Base-by-base conservation (phyloP, 2,113 vertebrate species). In the Anguilla japonica region DNA sequence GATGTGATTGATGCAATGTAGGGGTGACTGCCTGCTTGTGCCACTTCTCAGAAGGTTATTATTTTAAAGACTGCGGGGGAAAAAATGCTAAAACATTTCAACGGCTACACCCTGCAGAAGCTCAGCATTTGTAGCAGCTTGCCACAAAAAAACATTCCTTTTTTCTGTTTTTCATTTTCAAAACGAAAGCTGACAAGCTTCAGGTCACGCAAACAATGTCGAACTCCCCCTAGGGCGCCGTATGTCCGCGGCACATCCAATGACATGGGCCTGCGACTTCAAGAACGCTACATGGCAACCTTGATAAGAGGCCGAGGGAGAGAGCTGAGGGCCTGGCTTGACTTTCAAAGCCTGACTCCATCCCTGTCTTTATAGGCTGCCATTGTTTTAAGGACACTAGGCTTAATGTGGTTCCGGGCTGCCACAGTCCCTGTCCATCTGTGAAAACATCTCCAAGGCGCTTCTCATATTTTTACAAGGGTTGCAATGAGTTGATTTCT, bases 61-160 rank as follows among this genome's bases (percentile, higher is more conserved):
- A 83, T 87, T 84, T 87, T n/a, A 63, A 79, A 84, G 75, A 43
- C 82, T 86, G 80, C 84, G 89, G 89, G 90, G 87, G 78, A 81
- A 82, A 81, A 89, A 89, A 91, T 89, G 84, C 91, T 91, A 92
- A 91, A 84, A 85, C 6, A 67, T 89, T 89, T 91, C 87, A 90
- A 63, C 87, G 20, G 88, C 80, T 82, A 84, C 85, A 83, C 83
- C 60, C 80, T 79, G 18, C 6, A 16, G 71, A 26, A 14, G 41
- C 16, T 11, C 79, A 79, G 46, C 8, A 71, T 82, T 75, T 41
- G 34, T 18, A 14, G n/a, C 57, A 43, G 20, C 50, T 80, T 67
- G 71, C 46, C 84, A 29, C 13, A 26, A 40, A 79, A 67, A 67
- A 67, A 60, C 34, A 67, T 41, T 71, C 34, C 71, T 75, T 67